These are phyloP conservation scores for Megathymus violae DNA, from an alignment of 1,140 invertebrate species.

Conservation along the genomic window DNA sequence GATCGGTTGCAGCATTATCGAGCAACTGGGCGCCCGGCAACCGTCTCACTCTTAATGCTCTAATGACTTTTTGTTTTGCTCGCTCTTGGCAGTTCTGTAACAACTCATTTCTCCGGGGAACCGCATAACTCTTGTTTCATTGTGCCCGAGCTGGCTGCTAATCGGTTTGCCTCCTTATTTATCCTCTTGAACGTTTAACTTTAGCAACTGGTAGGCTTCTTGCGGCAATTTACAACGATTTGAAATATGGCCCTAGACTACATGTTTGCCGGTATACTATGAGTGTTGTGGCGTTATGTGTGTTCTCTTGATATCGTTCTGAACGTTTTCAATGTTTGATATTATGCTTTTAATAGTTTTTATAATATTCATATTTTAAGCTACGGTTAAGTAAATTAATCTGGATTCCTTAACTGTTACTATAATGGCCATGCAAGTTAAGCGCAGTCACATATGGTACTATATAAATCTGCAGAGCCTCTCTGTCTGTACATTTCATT, in stretches of 20 bases:
- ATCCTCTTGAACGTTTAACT: slow-evolving; percentile 22
- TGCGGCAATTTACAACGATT: slow-evolving; percentile 21
- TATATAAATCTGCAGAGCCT: too few species aligned
- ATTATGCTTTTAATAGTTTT: too few species aligned
- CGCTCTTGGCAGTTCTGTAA: slow-evolving; percentile 39
- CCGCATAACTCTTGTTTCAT: slow-evolving; percentile 26
- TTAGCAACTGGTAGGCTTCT: slow-evolving; percentile 17
- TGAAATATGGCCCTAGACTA: slow-evolving; percentile 10
- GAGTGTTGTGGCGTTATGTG: neutral
- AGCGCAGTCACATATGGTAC: too few species aligned
- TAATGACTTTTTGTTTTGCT: slow-evolving; percentile 46
- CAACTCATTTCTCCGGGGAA: slow-evolving; percentile 34
- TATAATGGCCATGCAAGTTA: too few species aligned
- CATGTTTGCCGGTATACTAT: neutral
- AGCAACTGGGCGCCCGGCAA: slow-evolving; percentile 43
- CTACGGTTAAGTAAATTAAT: too few species aligned
- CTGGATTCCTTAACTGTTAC: too few species aligned
- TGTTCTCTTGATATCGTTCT: too few species aligned
- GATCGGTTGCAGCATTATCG: slow-evolving; percentile 4
- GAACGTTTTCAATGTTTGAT: too few species aligned
- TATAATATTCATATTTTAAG: too few species aligned
- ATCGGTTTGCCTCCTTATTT: slow-evolving; percentile 33
- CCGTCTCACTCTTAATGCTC: slow-evolving; percentile 39
- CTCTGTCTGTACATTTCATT: too few species aligned
- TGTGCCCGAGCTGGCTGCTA: slow-evolving; percentile 20